Evolutionary conservation across 2,888 invertebrate species (phyloP), one percentile per base, ranked within the genome.

Genomic region (Lissonota sp.): DNA sequence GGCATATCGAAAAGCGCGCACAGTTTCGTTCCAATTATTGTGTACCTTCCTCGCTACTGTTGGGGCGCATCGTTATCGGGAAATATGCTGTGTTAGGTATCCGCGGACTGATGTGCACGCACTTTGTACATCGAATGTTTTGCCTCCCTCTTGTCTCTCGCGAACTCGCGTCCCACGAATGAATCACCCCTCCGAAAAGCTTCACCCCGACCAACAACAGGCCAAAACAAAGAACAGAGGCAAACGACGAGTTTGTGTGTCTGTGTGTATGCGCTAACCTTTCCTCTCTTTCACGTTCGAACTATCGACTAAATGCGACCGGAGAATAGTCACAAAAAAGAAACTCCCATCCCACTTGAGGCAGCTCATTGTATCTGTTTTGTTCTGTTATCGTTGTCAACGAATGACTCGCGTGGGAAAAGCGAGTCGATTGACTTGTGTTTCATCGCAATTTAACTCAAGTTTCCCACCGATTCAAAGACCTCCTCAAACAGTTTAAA

Each of bases 1-100:
- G 12, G 70, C 46, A 63, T 67, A 75, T 82, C 79, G 82, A 82
- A 67, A 62, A 62, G 57, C 62, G 64, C 75, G 71, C 71, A 81
- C 80, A 74, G 72, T 81, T 78, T 81, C 74, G 79, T 82, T 82
- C 82, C 82, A 82, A 82, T 82, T 82, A 82, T 82, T 82, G 82
- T 82, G 75, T 75, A 67, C 78, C 66, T 81, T 58, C 62, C 62
- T 67, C 66, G 71, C n/a, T 69, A 77, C 69, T 77, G 49, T 51
- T 66, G 64, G 57, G 75, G 14, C n/a, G 12, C 79, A 79, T 82
- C 82, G 82, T 82, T 82, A 82, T 82, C 82, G 75, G 74, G 75
- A 82, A 26, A 82, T 81, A 81, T 66, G 60, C 71, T 79, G 75
- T 75, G 82, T 70, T 69, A 60, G 64, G 62, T 44, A 69, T 63